phyloP scores from a whole-genome alignment of 2,797 vertebrate genomes.

The Alcedo atthis region DNA sequence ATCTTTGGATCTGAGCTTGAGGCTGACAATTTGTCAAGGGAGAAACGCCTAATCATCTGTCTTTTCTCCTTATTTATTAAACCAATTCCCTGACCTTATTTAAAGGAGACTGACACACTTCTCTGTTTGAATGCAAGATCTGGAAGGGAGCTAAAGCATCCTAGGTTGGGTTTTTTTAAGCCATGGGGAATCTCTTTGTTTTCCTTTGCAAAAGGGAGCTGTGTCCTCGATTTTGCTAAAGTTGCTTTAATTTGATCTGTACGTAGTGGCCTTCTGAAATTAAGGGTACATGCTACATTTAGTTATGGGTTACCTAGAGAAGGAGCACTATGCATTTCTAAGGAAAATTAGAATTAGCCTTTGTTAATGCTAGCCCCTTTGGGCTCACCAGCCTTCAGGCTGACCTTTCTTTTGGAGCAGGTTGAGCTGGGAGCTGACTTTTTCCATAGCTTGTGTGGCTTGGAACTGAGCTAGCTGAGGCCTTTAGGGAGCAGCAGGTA shows the following conservation, averaged over 20 bases:
- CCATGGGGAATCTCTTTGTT: neutral
- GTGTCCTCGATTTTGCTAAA: neutral
- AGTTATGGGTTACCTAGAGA: slow-evolving; percentile 1
- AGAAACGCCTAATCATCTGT: slow-evolving; percentile 29
- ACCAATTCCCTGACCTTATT: slow-evolving; percentile 14
- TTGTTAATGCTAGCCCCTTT: neutral
- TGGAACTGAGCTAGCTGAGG: slow-evolving; percentile 19
- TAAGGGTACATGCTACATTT: neutral
- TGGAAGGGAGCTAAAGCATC: neutral
- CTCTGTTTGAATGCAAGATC: neutral
- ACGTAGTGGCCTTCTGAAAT: neutral
- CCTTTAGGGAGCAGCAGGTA: slow-evolving; percentile 28
- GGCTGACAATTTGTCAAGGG: slow-evolving; percentile 29
- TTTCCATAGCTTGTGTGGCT: slow-evolving; percentile 29
- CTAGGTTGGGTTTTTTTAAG: neutral
- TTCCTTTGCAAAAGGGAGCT: neutral
- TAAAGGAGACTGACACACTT: neutral
- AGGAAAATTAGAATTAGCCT: slow-evolving; percentile 11
- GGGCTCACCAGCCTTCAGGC: neutral
- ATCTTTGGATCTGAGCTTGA: slow-evolving; percentile 39
- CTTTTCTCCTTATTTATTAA: slow-evolving; percentile 37
- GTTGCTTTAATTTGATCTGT: neutral
- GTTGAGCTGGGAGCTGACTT: slow-evolving; percentile 12
- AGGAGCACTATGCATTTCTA: neutral
- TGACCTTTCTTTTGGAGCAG: slow-evolving; percentile 39